phyloP scores from a whole-genome alignment of 2,113 vertebrate genomes.

The Urocolius indicus region DNA sequence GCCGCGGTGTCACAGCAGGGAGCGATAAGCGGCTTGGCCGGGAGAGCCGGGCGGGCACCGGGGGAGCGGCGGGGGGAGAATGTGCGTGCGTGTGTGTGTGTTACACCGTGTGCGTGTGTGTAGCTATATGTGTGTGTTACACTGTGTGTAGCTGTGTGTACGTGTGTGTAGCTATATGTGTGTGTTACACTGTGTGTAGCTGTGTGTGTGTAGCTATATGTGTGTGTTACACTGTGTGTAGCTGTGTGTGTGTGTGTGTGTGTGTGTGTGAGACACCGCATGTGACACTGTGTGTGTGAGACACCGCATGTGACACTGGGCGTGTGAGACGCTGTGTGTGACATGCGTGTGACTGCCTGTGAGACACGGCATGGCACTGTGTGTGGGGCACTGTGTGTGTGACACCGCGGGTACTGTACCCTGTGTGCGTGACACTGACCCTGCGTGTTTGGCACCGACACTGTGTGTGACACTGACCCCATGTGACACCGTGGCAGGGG shows the following conservation, averaged over 20 bases:
- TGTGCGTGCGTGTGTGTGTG: background rate
- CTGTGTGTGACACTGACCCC: background rate
- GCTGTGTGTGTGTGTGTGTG: background rate
- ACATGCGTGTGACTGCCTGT: background rate
- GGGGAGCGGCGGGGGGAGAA: too few relatives aligned
- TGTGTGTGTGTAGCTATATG: too few relatives aligned
- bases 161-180: background rate
- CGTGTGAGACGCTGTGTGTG: too few relatives aligned
- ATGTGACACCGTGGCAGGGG: fast-evolving
- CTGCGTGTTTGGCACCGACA: background rate
- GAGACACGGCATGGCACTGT: background rate
- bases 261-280: too few relatives aligned
- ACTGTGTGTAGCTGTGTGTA: background rate
- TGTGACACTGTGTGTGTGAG: too few relatives aligned
- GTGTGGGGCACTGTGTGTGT: background rate
- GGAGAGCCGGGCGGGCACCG: background rate
- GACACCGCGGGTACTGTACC: too few relatives aligned
- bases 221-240: background rate
- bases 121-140: background rate
- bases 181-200: too few relatives aligned
- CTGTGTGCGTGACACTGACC: background rate
- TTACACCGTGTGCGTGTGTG: background rate
- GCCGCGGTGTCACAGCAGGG: background rate
- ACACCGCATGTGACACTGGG: too few relatives aligned
- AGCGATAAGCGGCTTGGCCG: background rate